phyloP scores from a whole-genome alignment of 2,797 vertebrate species.

The Chanos chanos region DNA sequence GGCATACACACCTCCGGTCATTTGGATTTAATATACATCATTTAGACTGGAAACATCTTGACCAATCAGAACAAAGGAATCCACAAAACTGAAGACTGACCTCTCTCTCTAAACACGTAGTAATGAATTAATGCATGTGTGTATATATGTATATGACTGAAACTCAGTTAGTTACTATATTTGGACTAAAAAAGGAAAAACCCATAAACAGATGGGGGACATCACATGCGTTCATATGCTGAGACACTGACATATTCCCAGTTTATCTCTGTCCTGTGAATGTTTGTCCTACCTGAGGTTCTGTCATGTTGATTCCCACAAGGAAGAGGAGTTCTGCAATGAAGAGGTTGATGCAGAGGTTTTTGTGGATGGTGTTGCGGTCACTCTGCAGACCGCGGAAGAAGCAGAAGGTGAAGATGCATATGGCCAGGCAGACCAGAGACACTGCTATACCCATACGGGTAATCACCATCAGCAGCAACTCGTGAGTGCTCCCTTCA shows the following conservation, averaged over 20 bases:
- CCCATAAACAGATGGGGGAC: not conserved
- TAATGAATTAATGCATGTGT: too few relatives aligned
- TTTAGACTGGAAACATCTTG: too few relatives aligned
- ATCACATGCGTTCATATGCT: not conserved
- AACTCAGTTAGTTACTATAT: not conserved
- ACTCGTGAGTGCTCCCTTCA: constrained; percentile 84
- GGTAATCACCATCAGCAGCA: constrained; percentile 91
- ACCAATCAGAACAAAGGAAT: too few relatives aligned
- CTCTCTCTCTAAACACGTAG: too few relatives aligned
- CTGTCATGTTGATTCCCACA: constrained; percentile 95
- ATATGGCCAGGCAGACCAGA: constrained; percentile 94
- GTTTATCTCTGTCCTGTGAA: too few relatives aligned
- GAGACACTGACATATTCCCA: not conserved
- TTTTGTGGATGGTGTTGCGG: constrained; percentile 98
- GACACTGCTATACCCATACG: constrained; percentile 95
- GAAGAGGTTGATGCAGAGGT: constrained; percentile 97
- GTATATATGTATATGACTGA: too few relatives aligned
- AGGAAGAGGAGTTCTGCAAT: constrained; percentile 96
- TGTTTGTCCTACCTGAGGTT: constrained; percentile 85
- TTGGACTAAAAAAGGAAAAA: too few relatives aligned
- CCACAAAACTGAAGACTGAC: too few relatives aligned
- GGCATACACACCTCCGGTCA: too few relatives aligned
- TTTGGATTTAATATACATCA: too few relatives aligned
- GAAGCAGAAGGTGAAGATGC: constrained; percentile 99
- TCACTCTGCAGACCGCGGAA: constrained; percentile 97